Percentiles rank a stretch among this genome's conserved stretches.
Evolutionary conservation across 2,888 invertebrate species (phyloP).

Genomic region (Hypena proboscidalis): DNA sequence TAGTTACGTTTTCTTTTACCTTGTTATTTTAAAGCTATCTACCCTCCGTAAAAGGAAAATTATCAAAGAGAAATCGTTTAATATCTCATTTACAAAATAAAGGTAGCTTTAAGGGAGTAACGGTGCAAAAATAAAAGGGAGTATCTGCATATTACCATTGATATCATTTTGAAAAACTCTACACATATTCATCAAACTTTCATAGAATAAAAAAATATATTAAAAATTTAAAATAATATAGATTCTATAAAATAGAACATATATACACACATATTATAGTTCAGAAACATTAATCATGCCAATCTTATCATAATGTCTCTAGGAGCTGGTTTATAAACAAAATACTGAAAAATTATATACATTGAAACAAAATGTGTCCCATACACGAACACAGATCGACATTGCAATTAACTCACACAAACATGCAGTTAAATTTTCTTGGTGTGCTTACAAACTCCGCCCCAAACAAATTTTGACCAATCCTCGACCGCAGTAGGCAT

Average conservation of each 20-base stretch:
- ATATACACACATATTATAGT: background rate
- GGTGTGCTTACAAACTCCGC: conserved; percentile 79
- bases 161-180: too few species aligned
- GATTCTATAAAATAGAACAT: background rate
- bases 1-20: too few species aligned
- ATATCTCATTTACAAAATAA: too few species aligned
- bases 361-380: conserved; percentile 65
- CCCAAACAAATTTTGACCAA: conserved; percentile 79
- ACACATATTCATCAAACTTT: too few species aligned
- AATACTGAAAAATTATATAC: conserved; percentile 67
- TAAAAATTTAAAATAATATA: too few species aligned
- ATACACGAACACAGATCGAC: conserved; percentile 73
- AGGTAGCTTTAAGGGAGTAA: too few species aligned
- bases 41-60: background rate
- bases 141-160: too few species aligned
- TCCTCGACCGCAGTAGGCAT: conserved; percentile 68
- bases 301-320: conserved; percentile 11
- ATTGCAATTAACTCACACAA: conserved; percentile 83
- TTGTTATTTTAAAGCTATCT: too few species aligned
- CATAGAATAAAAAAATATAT: too few species aligned
- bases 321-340: conserved; percentile 27
- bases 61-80: too few species aligned
- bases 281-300: background rate
- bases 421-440: conserved; percentile 58
- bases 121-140: too few species aligned